phyloP scores from a whole-genome alignment of 2,797 vertebrate species.

The Brachyalestes nurse region DNA sequence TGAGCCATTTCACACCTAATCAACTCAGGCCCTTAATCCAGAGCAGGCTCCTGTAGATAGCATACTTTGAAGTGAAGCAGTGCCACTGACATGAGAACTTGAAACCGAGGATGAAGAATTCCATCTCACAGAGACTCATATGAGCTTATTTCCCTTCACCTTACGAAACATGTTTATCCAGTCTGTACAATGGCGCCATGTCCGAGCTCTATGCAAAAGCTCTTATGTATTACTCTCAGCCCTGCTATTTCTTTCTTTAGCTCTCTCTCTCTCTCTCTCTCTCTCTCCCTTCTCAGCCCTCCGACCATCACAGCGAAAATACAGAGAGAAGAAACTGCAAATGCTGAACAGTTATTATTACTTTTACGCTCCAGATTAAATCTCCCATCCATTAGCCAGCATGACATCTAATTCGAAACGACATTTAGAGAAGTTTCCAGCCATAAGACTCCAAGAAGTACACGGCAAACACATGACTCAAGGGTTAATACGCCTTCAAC shows the following conservation, averaged over 20 bases:
- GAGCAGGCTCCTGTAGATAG: slow-evolving; percentile 41
- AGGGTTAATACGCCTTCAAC: slow-evolving; percentile 31
- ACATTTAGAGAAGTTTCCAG: slow-evolving; percentile 10
- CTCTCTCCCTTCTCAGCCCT: not conserved
- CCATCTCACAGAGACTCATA: slow-evolving; percentile 32
- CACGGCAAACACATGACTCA: slow-evolving; percentile 28
- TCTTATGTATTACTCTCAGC: not conserved
- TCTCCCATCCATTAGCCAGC: slow-evolving; percentile 1
- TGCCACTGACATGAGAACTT: slow-evolving; percentile 30
- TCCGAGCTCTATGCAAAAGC: slow-evolving; percentile 3
- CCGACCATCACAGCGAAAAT: not conserved
- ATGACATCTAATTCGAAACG: slow-evolving; percentile 32
- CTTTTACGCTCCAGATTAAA: slow-evolving; percentile 2
- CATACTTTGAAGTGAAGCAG: slow-evolving; percentile 50
- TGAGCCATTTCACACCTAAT: slow-evolving; percentile 58
- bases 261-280: not conserved
- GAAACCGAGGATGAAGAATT: slow-evolving; percentile 41
- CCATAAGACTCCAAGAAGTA: slow-evolving; percentile 9
- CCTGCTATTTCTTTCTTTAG: not conserved
- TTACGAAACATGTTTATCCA: slow-evolving; percentile 42
- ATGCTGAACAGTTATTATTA: not conserved
- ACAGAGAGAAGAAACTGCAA: not conserved
- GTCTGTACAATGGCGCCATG: slow-evolving; percentile 8
- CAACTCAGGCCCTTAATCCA: slow-evolving; percentile 56
- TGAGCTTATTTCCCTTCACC: slow-evolving; percentile 45